Evolutionary conservation across 1,140 invertebrate species (phyloP), one percentile per base, ranked within the genome.

Genomic region (Megathymus violae): DNA sequence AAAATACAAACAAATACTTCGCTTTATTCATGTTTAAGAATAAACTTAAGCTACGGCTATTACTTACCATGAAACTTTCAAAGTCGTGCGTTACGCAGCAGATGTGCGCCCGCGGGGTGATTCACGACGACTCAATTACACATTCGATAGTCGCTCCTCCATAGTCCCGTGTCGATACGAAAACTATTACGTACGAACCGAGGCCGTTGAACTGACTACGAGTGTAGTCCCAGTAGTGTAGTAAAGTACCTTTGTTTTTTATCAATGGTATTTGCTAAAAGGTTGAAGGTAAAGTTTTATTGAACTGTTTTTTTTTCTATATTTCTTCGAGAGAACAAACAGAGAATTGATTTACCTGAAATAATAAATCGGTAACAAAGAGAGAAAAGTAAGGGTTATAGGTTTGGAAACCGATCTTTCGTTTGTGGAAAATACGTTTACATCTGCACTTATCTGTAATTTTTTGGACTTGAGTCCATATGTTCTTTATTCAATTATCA

Each of bases 81-180:
- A 31, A 44, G 43, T 22, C 64, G 34, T 78, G 70, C 72, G 76
- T 81, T 80, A 78, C 78, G 65, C 73, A 78, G 79, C 86, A 89
- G 86, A 87, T 89, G 86, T 85, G 74, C 69, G 65, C 44, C 73
- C 59, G 56, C 67, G 31, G 62, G 73, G 77, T 86, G 83, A 89
- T 75, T 89, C 87, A 88, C 77, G 71, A 88, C 83, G 84, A 84
- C 86, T 89, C 86, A 85, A 89, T 88, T 89, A 88, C 86, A 86
- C 76, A 87, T 87, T 89, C 82, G 84, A 89, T 82, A 85, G 82
- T 83, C 51, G 40, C 43, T 43, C 38, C 38, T 85, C 83, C 79
- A 74, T 61, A 56, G 58, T 69, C 72, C 68, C 70, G 67, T 70
- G 68, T 72, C 76, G 74, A 85, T 79, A 69, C 59, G 54, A 80